Base-by-base conservation (phyloP, 2,113 vertebrate species). In the Dryoscopus gambensis region DNA sequence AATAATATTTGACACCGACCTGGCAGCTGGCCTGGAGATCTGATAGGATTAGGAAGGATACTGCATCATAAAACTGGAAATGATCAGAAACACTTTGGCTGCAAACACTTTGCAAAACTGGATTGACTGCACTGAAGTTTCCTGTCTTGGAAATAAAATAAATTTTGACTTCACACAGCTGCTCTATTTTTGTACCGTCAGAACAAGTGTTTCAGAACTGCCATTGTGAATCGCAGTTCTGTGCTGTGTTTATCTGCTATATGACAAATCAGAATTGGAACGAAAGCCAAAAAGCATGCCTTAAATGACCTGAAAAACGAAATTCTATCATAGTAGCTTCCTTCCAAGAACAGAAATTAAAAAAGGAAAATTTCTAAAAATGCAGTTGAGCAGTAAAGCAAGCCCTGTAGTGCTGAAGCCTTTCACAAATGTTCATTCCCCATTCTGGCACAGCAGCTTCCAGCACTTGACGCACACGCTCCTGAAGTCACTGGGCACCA, bases 191-290 rank as follows among this genome's bases (percentile, higher is more conserved):
- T 91, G 35, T 89, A 92, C 79, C 14, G 0, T 68, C 93, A 76
- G 94, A 95, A 95, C 81, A 93, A 95, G 81, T 93, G 87, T 89
- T 96, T 95, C 91, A 94, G 93, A 96, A 49, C 93, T 95, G 89
- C 84, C 91, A 95, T 96, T 94, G 95, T 94, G 89, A 94, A 89
- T 94, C 31, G 76, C 69, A 68, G 84, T 2, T 94, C 89, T 96
- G 65, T 9, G 39, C 91, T 63, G 71, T 94, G 84, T 95, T 95
- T 92, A 94, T 95, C 93, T 82, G 81, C 74, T 93, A 59, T 11
- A 82, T 89, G 94, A 96, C 94, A 96, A 97, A 96, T 92, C 87
- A 79, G 84, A 90, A 83, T 10, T 35, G 67, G 90, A 94, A 94
- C 0, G 25, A 78, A 94, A 95, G 89, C 93, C 89, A 90, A 92